These are phyloP conservation scores for Cepphus grylle DNA, from an alignment of 2,113 vertebrate genomes.

Conservation along the genomic window DNA sequence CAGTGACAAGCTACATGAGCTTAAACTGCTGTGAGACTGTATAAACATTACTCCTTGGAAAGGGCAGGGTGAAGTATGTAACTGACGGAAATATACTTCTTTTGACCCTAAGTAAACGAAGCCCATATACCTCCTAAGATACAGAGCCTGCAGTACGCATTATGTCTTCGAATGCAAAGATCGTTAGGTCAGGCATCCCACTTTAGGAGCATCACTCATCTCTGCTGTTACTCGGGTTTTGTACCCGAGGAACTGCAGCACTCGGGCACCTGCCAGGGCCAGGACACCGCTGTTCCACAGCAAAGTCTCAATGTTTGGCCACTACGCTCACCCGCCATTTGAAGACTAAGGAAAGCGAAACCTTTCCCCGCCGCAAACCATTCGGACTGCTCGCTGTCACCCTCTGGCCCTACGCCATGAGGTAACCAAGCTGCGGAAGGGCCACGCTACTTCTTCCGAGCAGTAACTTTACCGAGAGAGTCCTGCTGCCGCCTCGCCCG, in stretches of 20 bases:
- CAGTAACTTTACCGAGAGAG: fast-evolving
- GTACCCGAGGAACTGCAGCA: fast-evolving
- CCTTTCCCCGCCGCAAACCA: no score
- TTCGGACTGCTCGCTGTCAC: fast-evolving
- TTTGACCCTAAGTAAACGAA: fast-evolving
- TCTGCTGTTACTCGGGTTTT: background rate
- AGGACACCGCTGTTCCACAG: fast-evolving
- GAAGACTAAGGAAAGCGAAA: fast-evolving
- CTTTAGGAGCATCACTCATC: background rate
- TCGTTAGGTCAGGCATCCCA: fast-evolving
- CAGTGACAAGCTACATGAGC: background rate
- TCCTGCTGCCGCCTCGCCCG: background rate
- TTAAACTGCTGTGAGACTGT: background rate
- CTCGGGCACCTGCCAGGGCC: fast-evolving
- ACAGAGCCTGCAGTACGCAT: fast-evolving
- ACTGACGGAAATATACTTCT: fast-evolving
- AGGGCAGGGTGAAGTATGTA: fast-evolving
- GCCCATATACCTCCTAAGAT: fast-evolving
- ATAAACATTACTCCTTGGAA: no score
- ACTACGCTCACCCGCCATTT: fast-evolving
- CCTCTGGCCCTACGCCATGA: fast-evolving
- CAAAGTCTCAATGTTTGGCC: fast-evolving
- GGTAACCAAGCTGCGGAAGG: fast-evolving
- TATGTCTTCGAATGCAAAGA: fast-evolving
- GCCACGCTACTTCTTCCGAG: fast-evolving